A percentile compares a stretch with the other conserved stretches of the same genome.
Evolutionary conservation across 2,797 vertebrate species (phyloP).

Genomic region (Melanotaenia trifasciata): DNA sequence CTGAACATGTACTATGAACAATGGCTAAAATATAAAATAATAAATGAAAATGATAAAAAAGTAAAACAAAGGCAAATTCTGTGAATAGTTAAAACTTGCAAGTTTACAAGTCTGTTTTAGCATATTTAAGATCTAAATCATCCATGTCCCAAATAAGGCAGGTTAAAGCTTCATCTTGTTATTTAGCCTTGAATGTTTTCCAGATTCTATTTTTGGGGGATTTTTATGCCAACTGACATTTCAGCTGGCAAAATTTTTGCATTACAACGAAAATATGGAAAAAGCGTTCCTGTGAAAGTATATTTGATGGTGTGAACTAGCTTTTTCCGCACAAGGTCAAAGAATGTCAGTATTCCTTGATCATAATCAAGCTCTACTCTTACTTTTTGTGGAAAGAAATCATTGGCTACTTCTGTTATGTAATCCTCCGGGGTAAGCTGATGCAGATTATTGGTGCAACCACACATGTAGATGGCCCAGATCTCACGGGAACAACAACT

Average conservation of each 20-base stretch:
- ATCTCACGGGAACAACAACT: fast-evolving
- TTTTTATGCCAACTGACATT: not conserved
- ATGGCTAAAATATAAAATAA: too few relatives aligned
- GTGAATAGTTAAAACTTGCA: too few relatives aligned
- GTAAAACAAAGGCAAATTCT: too few relatives aligned
- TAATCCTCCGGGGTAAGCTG: fast-evolving
- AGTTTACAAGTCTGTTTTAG: too few relatives aligned
- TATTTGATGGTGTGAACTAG: fast-evolving
- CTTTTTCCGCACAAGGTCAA: conserved; percentile 29
- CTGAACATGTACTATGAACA: too few relatives aligned
- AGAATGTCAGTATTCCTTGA: conserved; percentile 39
- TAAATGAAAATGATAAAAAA: too few relatives aligned
- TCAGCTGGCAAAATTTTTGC: conserved; percentile 39
- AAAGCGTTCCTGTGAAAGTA: conserved; percentile 8
- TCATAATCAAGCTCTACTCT: conserved; percentile 44
- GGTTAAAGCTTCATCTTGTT: not conserved
- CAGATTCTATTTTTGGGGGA: not conserved
- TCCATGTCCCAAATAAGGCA: not conserved
- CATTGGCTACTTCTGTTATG: fast-evolving
- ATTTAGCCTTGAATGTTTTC: not conserved
- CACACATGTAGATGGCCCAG: not conserved
- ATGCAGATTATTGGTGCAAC: fast-evolving
- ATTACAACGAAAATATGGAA: fast-evolving
- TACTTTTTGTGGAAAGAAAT: conserved; percentile 4
- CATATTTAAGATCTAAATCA: not conserved